These are phyloP conservation scores for Anabas testudineus DNA, from an alignment of 2,797 vertebrate genomes.

Conservation along the genomic window DNA sequence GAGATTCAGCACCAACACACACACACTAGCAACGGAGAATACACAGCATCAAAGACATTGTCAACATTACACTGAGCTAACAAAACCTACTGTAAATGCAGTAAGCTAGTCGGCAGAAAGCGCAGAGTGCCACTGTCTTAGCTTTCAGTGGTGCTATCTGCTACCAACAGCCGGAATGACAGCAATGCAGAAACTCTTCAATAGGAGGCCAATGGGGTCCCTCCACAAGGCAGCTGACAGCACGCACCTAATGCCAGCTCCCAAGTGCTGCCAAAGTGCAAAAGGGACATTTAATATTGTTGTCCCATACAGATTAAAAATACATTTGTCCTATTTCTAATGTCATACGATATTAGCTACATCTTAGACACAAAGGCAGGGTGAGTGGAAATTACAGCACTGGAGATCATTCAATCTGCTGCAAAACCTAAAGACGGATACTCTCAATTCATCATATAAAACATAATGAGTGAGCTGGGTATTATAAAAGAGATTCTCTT, in stretches of 20 bases:
- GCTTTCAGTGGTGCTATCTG: slow-evolving; percentile 75
- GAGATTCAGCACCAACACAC: slow-evolving; percentile 37
- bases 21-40: slow-evolving; percentile 32
- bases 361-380: not conserved
- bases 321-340: slow-evolving; percentile 55
- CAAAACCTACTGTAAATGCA: slow-evolving; percentile 39
- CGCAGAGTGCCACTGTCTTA: slow-evolving; percentile 69
- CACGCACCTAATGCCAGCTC: slow-evolving; percentile 57
- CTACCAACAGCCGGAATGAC: slow-evolving; percentile 82
- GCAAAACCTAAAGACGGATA: not conserved
- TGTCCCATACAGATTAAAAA: slow-evolving; percentile 33
- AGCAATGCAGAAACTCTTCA: slow-evolving; percentile 81
- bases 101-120: slow-evolving; percentile 42
- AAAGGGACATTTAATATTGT: slow-evolving; percentile 66
- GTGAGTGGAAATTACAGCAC: not conserved
- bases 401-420: not conserved
- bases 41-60: slow-evolving; percentile 13
- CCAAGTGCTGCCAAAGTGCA: slow-evolving; percentile 55
- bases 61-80: slow-evolving; percentile 9
- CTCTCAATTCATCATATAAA: not conserved
- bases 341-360: slow-evolving; percentile 15
- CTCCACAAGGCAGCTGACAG: slow-evolving; percentile 77
- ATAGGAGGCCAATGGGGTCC: slow-evolving; percentile 67
- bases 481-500: too few relatives aligned
- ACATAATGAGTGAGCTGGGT: too few relatives aligned